phyloP scores from a whole-genome alignment of 2,113 vertebrate genomes.

The Mormyrus lacerda region DNA sequence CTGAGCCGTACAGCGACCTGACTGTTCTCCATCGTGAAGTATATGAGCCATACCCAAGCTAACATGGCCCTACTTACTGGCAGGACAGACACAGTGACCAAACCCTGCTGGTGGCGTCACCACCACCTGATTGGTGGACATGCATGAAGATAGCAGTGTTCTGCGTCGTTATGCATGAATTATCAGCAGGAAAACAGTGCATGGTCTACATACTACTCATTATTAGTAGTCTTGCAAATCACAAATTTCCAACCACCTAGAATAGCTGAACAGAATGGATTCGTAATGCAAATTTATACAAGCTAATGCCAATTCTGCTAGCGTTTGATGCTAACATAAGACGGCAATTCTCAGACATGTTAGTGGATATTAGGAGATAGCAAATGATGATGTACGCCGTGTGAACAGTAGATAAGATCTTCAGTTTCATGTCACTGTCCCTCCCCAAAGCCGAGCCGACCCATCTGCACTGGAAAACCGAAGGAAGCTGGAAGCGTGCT shows the following conservation, averaged over 20 bases:
- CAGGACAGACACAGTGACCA: neutral
- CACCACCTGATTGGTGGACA: neutral
- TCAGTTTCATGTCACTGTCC: neutral
- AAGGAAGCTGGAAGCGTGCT: neutral
- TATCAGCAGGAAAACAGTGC: neutral
- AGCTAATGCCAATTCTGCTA: neutral
- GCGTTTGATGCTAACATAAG: neutral
- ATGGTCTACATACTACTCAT: neutral
- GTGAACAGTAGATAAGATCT: neutral
- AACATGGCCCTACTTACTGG: neutral
- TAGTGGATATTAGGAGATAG: neutral
- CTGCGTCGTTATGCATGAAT: neutral
- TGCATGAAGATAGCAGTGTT: neutral
- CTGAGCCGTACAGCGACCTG: neutral
- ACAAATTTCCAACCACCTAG: neutral
- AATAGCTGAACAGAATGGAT: neutral
- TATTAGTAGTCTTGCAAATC: neutral
- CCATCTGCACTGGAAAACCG: neutral
- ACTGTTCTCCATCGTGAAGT: neutral
- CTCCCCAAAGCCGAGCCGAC: neutral
- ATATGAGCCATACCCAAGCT: neutral
- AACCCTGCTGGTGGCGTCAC: neutral
- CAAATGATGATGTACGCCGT: neutral
- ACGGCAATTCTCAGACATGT: neutral
- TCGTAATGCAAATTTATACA: neutral